These are phyloP conservation scores for Martes flavigula DNA, from an alignment of 2,797 vertebrate species.

Conservation along the genomic window DNA sequence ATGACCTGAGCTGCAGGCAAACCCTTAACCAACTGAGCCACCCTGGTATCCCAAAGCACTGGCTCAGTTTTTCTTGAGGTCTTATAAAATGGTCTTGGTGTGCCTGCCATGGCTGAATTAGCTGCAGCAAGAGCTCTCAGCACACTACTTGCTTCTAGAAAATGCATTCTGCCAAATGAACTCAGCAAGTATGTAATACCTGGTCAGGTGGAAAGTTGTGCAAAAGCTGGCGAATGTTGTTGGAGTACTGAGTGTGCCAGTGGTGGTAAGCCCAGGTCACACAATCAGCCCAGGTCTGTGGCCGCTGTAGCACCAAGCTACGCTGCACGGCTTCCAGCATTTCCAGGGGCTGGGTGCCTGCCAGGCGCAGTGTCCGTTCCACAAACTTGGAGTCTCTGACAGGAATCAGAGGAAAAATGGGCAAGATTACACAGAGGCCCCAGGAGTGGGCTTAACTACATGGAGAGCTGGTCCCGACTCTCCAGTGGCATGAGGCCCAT, in stretches of 20 bases:
- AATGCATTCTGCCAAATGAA: not conserved
- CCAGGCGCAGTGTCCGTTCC: slow-evolving; percentile 91
- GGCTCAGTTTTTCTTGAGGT: not conserved
- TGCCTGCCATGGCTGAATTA: not conserved
- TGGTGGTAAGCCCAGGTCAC: slow-evolving; percentile 93
- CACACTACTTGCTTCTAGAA: not conserved
- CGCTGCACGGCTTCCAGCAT: slow-evolving; percentile 92
- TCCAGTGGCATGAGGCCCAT: not conserved
- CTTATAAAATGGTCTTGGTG: no score
- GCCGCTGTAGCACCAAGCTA: slow-evolving; percentile 90
- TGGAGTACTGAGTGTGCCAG: slow-evolving; percentile 93
- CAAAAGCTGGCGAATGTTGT: slow-evolving; percentile 93
- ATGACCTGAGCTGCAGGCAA: no score
- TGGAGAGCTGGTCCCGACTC: not conserved
- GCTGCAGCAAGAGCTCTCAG: not conserved
- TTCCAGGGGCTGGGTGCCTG: slow-evolving; percentile 91
- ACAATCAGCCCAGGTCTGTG: slow-evolving; percentile 90
- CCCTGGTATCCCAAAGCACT: no score
- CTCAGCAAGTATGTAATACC: slow-evolving; percentile 78
- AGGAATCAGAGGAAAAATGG: not conserved
- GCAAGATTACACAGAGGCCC: not conserved
- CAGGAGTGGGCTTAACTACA: no score
- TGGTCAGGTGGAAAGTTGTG: slow-evolving; percentile 95
- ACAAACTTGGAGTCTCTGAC: slow-evolving; percentile 91
- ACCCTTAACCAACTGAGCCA: no score